Base-by-base conservation (phyloP, 2,113 vertebrate species). In the Cynopterus brachyotis region DNA sequence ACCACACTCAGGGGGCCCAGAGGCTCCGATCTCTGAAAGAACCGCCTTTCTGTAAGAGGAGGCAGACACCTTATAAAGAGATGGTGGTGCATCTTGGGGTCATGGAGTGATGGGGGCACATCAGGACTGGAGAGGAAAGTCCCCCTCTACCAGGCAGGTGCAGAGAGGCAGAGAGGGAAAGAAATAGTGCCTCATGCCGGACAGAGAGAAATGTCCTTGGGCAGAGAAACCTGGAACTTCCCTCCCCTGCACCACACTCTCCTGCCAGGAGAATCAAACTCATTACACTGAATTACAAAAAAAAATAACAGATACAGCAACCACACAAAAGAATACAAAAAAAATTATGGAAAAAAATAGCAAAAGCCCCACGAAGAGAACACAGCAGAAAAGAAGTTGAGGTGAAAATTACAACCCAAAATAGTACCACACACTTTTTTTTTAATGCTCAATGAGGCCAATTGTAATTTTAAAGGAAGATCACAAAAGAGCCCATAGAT, bases 391-490 rank as follows among this genome's bases (percentile, higher is more conserved):
- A 47, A 85, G 28, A 30, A n/a, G 35, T 42, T 17, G 30, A 22
- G 19, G 67, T 82, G 62, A 66, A 73, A 87, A 53, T n/a, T 78
- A 87, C 19, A 91, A 93, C 24, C 24, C 69, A 67, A 86, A 88
- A 78, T 35, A 66, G 42, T 15, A 42, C 13, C 30, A 42, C 10
- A 13, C 26, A 45, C 60, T 75, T 50, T 32, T 72, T 94, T 37
- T 60, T 88, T 42, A 1, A 72, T 3, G n/a, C 53, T 32, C 45
- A 50, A 28, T 42, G 75, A 83, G 19, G 50, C 42, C 42, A 62
- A 80, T 0, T 57, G 32, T 20, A 85, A 5, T 84, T 95, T 72
- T 67, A 84, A 89, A 88, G 45, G 47, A 59, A 81, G 78, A 73
- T n/a, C 67, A 76, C 82, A 40, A 81, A 78, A 70, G 30, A 91